Evolutionary conservation across 2,888 invertebrate species (phyloP).

Genomic region (Ormyrus labotus): DNA sequence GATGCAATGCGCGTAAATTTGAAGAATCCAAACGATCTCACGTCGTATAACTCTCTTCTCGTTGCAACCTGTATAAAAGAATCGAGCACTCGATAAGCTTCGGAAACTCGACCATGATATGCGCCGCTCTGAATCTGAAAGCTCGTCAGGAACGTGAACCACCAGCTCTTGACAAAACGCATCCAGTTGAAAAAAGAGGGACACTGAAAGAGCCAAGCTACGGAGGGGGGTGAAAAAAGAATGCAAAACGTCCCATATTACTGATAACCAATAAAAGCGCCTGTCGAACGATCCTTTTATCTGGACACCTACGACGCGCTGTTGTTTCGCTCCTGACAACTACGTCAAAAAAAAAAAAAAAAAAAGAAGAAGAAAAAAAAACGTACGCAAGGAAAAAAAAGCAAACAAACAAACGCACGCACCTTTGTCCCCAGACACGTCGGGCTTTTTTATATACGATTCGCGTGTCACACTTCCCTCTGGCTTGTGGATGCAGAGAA

Average conservation of each 20-base stretch:
- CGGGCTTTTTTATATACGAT: constrained; percentile 17
- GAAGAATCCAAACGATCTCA: constrained; percentile 15
- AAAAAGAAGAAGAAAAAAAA: constrained; percentile 3
- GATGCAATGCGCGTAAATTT: constrained; percentile 5
- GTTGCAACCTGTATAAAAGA: constrained; percentile 16
- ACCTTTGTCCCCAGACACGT: constrained; percentile 22
- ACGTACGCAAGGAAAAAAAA: not conserved
- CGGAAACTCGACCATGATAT: not conserved
- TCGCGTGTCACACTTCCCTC: constrained; percentile 2
- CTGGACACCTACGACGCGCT: constrained; percentile 63
- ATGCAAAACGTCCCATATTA: constrained; percentile 54
- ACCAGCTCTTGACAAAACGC: constrained; percentile 25
- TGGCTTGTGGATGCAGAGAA: not conserved
- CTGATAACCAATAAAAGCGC: constrained; percentile 68
- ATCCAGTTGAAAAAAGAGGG: not conserved
- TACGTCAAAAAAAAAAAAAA: constrained; percentile 10
- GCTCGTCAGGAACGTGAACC: constrained; percentile 28
- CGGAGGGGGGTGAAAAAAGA: not conserved
- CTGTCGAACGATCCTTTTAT: constrained; percentile 68
- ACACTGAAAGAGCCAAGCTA: not conserved
- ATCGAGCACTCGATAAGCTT: constrained; percentile 8
- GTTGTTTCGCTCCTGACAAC: constrained; percentile 50
- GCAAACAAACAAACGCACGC: not conserved
- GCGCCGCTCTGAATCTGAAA: constrained; percentile 44
- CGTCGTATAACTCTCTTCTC: not conserved